Percentiles rank a stretch among this genome's conserved stretches.
Evolutionary conservation across 2,113 vertebrate genomes (phyloP).

Genomic region (Corythoichthys intestinalis): DNA sequence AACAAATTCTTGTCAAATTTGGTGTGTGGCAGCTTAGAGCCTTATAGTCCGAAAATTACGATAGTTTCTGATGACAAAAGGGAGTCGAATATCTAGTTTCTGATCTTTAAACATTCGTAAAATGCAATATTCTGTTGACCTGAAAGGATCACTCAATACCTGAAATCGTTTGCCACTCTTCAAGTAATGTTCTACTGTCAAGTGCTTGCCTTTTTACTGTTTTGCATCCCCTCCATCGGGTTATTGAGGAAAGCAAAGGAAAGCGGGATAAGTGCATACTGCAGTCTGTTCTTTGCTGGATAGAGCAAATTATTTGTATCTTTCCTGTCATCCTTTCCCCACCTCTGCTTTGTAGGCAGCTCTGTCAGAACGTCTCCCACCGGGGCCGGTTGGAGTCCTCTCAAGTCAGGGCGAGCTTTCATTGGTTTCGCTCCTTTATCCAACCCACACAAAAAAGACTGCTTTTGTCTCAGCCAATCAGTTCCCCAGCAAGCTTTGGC

Average conservation of each 20-base stretch:
- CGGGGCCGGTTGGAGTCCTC: slow-evolving; percentile 58
- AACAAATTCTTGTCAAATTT: no score
- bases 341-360: slow-evolving; percentile 51
- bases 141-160: no score
- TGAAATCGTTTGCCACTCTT: no score
- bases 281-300: background rate
- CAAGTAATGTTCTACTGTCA: background rate
- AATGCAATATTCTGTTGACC: no score
- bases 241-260: slow-evolving; percentile 38
- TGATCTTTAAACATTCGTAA: no score
- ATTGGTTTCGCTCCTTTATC: slow-evolving; percentile 37
- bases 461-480: slow-evolving; percentile 37
- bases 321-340: slow-evolving; percentile 10
- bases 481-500: slow-evolving; percentile 44
- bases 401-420: slow-evolving; percentile 41
- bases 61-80: no score
- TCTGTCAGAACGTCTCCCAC: slow-evolving; percentile 50
- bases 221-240: slow-evolving; percentile 27
- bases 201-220: slow-evolving; percentile 4
- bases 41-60: no score
- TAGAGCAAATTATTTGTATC: background rate
- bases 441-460: slow-evolving; percentile 50
- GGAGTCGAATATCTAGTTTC: no score
- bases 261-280: slow-evolving; percentile 10
- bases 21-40: no score